phyloP scores from a whole-genome alignment of 2,888 invertebrate species.

The Lasioglossum calceatum region DNA sequence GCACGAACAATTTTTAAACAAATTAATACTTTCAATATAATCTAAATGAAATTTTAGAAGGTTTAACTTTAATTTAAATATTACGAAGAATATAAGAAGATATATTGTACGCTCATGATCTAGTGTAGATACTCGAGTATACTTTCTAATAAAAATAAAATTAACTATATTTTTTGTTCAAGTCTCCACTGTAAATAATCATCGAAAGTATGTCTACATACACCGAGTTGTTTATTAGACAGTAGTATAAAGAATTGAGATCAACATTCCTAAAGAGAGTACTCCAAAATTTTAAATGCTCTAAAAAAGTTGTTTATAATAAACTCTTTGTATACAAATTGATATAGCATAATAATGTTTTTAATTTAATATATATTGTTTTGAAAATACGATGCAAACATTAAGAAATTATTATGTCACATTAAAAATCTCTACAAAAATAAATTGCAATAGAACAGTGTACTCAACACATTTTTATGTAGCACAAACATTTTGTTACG shows the following conservation, averaged over 20 bases:
- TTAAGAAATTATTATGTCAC: not conserved
- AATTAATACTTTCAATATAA: not conserved
- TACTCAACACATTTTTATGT: conserved; percentile 4
- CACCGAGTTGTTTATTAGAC: not conserved
- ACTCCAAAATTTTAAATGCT: not conserved
- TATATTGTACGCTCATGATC: conserved; percentile 16
- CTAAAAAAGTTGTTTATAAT: conserved; percentile 12
- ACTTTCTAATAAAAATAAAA: not conserved
- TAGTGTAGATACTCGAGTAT: conserved; percentile 23
- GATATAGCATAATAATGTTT: conserved; percentile 4
- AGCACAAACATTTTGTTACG: conserved; percentile 13
- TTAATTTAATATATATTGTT: conserved; percentile 1
- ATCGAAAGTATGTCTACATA: conserved; percentile 1
- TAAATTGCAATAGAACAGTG: not conserved
- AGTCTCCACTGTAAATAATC: conserved; percentile 34
- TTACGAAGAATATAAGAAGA: not conserved
- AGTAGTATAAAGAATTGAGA: not conserved
- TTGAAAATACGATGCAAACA: conserved; percentile 5
- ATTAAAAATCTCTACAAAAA: not conserved
- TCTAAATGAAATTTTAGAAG: not conserved
- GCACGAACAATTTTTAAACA: not conserved
- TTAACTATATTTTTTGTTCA: conserved; percentile 17
- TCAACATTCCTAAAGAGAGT: conserved; percentile 21
- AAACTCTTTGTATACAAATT: conserved; percentile 7
- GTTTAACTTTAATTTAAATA: not conserved